A percentile compares a stretch with the other conserved stretches of the same genome.
These are phyloP conservation scores for Quadroppia sp. DNA, from an alignment of 2,888 invertebrate genomes.

Conservation along the genomic window DNA sequence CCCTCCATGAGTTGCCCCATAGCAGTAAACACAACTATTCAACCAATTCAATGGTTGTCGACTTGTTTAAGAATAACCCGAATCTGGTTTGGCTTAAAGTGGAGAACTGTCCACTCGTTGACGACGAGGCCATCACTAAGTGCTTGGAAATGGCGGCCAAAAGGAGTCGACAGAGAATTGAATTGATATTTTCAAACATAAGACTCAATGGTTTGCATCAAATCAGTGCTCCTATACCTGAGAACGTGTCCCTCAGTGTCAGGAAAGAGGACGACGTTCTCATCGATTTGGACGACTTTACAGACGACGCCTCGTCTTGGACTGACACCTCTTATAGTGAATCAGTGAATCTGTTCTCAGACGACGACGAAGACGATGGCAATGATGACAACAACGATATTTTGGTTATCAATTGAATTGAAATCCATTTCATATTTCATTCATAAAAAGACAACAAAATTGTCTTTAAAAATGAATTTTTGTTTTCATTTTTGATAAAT, in stretches of 20 bases:
- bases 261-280: not conserved
- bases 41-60: not conserved
- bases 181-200: not conserved
- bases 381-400: too few species aligned
- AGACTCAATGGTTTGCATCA: not conserved
- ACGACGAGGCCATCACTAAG: not conserved
- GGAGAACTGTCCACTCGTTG: conserved; percentile 18
- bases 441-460: too few species aligned
- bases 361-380: not conserved
- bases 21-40: not conserved
- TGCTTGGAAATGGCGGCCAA: not conserved
- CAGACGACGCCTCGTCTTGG: not conserved
- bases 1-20: not conserved
- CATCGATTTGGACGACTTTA: not conserved
- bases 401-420: too few species aligned
- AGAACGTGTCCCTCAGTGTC: not conserved
- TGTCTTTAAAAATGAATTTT: too few species aligned
- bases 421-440: too few species aligned
- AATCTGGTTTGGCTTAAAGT: not conserved
- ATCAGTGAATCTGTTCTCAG: not conserved
- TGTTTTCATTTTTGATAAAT: too few species aligned
- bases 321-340: not conserved
- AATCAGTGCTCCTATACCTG: not conserved
- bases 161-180: not conserved
- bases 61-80: not conserved